A percentile compares a stretch with the other conserved stretches of the same genome.
These are phyloP conservation scores for Pseudanteris insignis DNA, from an alignment of 2,888 invertebrate species.

Conservation along the genomic window DNA sequence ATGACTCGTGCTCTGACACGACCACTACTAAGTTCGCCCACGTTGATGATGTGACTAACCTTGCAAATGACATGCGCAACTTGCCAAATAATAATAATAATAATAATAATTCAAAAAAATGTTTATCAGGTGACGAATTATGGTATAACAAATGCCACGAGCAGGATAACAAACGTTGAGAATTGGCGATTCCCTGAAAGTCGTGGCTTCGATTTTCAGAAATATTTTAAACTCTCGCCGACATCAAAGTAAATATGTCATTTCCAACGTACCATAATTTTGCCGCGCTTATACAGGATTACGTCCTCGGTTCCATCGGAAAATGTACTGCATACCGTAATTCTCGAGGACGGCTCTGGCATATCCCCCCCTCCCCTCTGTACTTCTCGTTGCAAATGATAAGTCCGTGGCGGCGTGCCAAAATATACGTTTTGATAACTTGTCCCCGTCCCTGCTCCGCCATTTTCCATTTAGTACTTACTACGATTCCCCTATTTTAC, in stretches of 20 bases:
- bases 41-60: no score
- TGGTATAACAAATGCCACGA: no score
- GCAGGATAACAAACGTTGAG: no score
- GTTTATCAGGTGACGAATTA: no score
- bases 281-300: slow-evolving; percentile 32
- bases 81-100: no score
- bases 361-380: slow-evolving; percentile 10
- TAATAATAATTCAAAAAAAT: no score
- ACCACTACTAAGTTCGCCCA: no score
- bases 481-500: no score
- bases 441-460: slow-evolving; percentile 1
- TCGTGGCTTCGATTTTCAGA: slow-evolving; percentile 29
- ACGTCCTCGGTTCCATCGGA: slow-evolving; percentile 28
- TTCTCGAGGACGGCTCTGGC: slow-evolving; percentile 33
- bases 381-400: slow-evolving; percentile 30
- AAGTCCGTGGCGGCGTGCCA: slow-evolving; percentile 37
- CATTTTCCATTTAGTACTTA: no score
- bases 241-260: slow-evolving; percentile 39
- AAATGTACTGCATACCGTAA: slow-evolving; percentile 35
- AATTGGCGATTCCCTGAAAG: slow-evolving; percentile 17
- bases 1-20: no score
- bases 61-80: no score
- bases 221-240: slow-evolving; percentile 25
- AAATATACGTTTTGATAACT: slow-evolving; percentile 33
- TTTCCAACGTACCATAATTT: slow-evolving; percentile 33